phyloP scores from a whole-genome alignment of 2,113 vertebrate species.

The Columbina picui region DNA sequence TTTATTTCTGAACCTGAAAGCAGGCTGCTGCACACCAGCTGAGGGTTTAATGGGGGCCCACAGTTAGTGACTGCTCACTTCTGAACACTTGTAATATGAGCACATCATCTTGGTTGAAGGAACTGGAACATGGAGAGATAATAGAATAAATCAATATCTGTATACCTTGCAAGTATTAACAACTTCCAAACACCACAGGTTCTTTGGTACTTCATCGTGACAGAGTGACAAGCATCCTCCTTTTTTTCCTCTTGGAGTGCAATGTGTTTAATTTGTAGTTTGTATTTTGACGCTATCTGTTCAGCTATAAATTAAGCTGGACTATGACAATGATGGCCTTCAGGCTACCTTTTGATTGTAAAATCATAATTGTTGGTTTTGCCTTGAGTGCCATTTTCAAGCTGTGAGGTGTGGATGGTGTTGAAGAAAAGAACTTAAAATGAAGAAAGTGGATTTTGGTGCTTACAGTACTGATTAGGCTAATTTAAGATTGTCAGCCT shows the following conservation, averaged over 20 bases:
- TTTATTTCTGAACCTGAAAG: neutral
- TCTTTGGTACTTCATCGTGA: neutral
- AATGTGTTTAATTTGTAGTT: neutral
- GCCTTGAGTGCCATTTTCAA: neutral
- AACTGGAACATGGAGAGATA: neutral
- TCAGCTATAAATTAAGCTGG: neutral
- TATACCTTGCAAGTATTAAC: neutral
- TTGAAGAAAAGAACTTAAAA: neutral
- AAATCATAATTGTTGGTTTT: neutral
- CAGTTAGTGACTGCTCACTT: neutral
- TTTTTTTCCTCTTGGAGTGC: neutral
- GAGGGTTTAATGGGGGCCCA: neutral
- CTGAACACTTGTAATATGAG: neutral
- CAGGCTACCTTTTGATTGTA: neutral
- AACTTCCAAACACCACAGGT: neutral
- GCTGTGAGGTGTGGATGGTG: neutral
- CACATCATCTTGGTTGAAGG: neutral
- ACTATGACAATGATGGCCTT: neutral
- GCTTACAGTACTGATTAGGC: neutral
- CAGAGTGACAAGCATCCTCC: neutral
- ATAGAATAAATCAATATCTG: neutral
- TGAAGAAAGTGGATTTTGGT: neutral
- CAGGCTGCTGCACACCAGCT: neutral
- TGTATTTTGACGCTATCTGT: neutral
- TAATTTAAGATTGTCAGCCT: neutral